Conservation (phyloP, 2,113 vertebrate genomes). For the Carassius gibelio region DNA sequence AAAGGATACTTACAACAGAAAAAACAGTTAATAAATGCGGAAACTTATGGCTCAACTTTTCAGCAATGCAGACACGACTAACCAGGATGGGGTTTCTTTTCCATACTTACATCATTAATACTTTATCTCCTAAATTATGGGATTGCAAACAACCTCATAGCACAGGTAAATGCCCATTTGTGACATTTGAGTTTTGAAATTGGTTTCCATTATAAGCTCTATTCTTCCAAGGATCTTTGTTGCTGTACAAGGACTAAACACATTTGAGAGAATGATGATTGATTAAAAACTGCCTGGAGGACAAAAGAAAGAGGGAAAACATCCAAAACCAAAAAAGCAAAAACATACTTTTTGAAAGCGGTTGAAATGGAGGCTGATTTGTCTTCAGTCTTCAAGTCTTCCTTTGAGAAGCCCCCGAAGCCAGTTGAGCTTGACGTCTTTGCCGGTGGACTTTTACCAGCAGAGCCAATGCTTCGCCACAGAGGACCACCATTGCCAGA, state of each 20-base stretch:
- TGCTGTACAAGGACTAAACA: constrained; percentile 70
- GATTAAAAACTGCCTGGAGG: constrained; percentile 54
- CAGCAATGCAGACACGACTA: constrained; percentile 58
- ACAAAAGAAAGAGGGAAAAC: constrained; percentile 49
- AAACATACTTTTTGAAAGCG: constrained; percentile 79
- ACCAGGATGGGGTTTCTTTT: constrained; percentile 56
- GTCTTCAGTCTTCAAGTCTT: constrained; percentile 68
- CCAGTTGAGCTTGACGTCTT: constrained; percentile 69
- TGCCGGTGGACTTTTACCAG: constrained; percentile 82
- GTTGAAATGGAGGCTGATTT: constrained; percentile 70
- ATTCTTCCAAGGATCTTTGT: constrained; percentile 70
- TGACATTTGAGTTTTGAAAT: constrained; percentile 64
- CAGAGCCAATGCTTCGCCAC: constrained; percentile 78
- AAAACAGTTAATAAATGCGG: constrained; percentile 28
- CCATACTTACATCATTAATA: constrained; percentile 65
- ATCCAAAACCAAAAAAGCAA: neutral
- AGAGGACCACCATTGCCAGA: constrained; percentile 65
- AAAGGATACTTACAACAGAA: constrained; percentile 17
- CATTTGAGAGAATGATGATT: constrained; percentile 73
- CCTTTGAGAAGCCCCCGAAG: constrained; percentile 79
- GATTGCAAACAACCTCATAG: constrained; percentile 72
- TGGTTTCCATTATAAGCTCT: constrained; percentile 69
- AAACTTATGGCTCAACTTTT: constrained; percentile 51
- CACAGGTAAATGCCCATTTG: constrained; percentile 68
- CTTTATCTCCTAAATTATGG: constrained; percentile 68